A percentile compares a stretch with the other conserved stretches of the same genome.
Evolutionary conservation across 2,797 vertebrate species (phyloP).

Genomic region (Schizopygopsis pylzovi): DNA sequence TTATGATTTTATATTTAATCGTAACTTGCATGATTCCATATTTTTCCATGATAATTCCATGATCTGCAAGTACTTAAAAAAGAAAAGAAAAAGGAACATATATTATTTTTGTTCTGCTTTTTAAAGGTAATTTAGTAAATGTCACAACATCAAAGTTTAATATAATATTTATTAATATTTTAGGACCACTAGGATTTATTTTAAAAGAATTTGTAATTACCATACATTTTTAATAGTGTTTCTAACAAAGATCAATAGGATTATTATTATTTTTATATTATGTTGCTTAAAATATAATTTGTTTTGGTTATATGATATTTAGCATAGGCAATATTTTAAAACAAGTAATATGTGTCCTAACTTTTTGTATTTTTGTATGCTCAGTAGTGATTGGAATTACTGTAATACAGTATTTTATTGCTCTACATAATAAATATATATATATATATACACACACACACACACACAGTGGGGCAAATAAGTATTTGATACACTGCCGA

Average conservation of each 20-base stretch:
- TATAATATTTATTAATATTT: neutral
- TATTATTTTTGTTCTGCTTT: neutral
- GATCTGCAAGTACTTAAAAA: neutral
- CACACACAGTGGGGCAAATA: too few relatives aligned
- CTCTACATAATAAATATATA: neutral
- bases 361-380: neutral
- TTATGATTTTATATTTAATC: neutral
- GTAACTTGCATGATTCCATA: neutral
- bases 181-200: neutral
- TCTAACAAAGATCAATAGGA: neutral
- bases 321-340: neutral
- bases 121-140: neutral
- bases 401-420: neutral
- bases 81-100: neutral
- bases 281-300: neutral
- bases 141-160: neutral
- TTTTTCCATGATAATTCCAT: neutral
- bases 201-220: neutral
- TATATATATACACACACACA: too few relatives aligned
- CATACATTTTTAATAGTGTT: neutral
- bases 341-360: neutral
- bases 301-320: neutral
- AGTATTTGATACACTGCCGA: too few relatives aligned
- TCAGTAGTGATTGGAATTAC: neutral
- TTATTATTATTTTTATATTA: neutral